Conservation (phyloP, 2,888 invertebrate species). For the Leucania comma region DNA sequence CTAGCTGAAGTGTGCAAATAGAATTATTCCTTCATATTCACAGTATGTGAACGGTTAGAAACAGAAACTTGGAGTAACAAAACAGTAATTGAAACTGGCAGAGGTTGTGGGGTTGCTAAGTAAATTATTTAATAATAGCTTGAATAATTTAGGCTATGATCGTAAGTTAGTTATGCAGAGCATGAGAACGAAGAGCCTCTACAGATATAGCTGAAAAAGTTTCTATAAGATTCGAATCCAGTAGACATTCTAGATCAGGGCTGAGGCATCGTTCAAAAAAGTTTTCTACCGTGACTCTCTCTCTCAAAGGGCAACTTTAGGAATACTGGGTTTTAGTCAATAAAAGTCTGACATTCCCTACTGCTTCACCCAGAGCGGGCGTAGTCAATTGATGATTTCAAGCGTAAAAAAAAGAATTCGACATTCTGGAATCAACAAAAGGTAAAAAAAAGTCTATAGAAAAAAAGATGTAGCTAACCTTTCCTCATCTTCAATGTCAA, state of each 20-base stretch:
- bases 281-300: no score
- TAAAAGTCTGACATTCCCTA: no score
- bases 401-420: no score
- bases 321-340: no score
- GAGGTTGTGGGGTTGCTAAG: slow-evolving; percentile 69
- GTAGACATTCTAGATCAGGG: background rate
- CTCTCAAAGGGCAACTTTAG: no score
- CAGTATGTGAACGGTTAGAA: slow-evolving; percentile 71
- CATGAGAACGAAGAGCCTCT: background rate
- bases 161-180: slow-evolving; percentile 45
- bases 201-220: background rate
- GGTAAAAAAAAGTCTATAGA: no score
- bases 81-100: slow-evolving; percentile 81
- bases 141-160: slow-evolving; percentile 46
- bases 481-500: background rate
- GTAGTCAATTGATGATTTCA: no score
- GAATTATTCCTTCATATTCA: slow-evolving; percentile 38
- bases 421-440: background rate
- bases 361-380: no score
- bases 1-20: slow-evolving; percentile 6
- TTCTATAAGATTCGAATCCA: background rate
- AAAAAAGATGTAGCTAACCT: background rate
- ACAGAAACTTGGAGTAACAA: slow-evolving; percentile 77
- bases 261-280: no score
- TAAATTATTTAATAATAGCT: slow-evolving; percentile 62